Evolutionary conservation across 2,113 vertebrate species (phyloP), one percentile per base, ranked within the genome.

Genomic region (Zapornia atra): DNA sequence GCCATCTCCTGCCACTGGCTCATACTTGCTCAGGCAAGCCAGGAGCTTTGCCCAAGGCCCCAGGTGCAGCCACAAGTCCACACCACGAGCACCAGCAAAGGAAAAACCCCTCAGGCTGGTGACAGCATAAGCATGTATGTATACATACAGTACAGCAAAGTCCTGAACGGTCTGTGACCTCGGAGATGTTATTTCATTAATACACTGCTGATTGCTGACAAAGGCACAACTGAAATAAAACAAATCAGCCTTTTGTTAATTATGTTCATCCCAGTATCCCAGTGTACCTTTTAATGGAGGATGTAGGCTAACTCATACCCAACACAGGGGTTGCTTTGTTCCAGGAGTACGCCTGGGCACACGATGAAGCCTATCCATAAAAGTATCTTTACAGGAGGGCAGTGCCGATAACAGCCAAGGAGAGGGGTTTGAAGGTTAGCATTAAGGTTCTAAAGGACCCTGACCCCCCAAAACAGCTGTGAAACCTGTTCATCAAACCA

Each of bases 51-150:
- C 53, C 15, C 57, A 66, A 29, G 9, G 2, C 6, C 12, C 10
- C 1, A 0, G 7, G 4, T n/a, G 46, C n/a, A 60, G 33, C 26
- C 0, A 0, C 68, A 21, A 75, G 25, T 28, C 61, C 0, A 1
- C 33, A 79, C 17, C 18, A n/a, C 1, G 1, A 38, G 17, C 24
- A 77, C 12, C 34, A 69, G 38, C 22, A 34, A 76, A 42, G 10
- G 28, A 33, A 56, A 42, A 42, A 57, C 1, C 1, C 31, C 22
- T 22, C 20, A n/a, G 22, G 29, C 7, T 82, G n/a, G 19, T 1
- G 0, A 13, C 3, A 66, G 19, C 1, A 0, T 14, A 31, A 5
- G 22, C 34, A 48, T 17, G 0, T 14, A n/a, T 6, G 26, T 36
- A 40, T 25, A 29, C 6, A 0, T 46, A 26, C 61, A 46, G n/a